These are phyloP conservation scores for Pristis pectinata DNA, from an alignment of 2,797 vertebrate genomes.

Conservation along the genomic window DNA sequence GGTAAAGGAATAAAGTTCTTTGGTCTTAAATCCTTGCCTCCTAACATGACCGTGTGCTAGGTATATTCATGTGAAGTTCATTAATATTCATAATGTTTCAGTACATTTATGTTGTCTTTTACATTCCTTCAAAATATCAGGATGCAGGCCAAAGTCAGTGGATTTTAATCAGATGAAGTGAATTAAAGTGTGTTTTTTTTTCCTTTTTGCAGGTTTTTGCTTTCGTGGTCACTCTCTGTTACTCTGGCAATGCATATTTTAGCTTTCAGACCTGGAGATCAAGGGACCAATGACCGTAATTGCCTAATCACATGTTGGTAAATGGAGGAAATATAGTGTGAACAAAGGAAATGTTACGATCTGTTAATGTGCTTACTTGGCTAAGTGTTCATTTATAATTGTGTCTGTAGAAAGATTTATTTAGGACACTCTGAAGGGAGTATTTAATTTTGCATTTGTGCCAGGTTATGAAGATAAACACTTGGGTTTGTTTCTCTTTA, in stretches of 20 bases:
- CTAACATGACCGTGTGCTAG: neutral
- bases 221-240: slow-evolving; percentile 73
- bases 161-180: neutral
- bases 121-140: neutral
- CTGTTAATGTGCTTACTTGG: neutral
- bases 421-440: neutral
- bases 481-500: neutral
- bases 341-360: slow-evolving; percentile 20
- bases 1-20: neutral
- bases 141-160: neutral
- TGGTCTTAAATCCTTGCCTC: neutral
- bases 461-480: neutral
- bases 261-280: slow-evolving; percentile 74
- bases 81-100: neutral
- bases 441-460: neutral
- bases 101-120: neutral
- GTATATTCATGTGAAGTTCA: neutral
- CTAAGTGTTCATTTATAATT: slow-evolving; percentile 14
- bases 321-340: neutral
- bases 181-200: neutral
- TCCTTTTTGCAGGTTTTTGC: slow-evolving; percentile 62
- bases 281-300: slow-evolving; percentile 51
- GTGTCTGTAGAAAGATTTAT: neutral
- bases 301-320: neutral
- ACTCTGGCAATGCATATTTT: slow-evolving; percentile 73